Base-by-base conservation (phyloP, 1,140 invertebrate genomes). In the Cydia strobilella region DNA sequence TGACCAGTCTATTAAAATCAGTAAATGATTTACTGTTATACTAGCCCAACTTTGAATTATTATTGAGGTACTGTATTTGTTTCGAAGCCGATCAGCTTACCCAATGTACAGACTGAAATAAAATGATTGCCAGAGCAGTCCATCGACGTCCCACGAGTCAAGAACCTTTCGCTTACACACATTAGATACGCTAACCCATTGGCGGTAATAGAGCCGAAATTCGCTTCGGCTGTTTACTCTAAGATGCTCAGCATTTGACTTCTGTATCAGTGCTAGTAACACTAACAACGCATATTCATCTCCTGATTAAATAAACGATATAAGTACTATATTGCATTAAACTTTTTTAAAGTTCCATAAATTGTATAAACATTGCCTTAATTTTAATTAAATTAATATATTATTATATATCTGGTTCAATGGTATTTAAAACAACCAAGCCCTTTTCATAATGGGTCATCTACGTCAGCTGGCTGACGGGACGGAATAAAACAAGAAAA, bases 71-170 rank as follows among this genome's bases (percentile, higher is more conserved):
- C 35, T 39, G 9, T 39, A 1, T 39, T 9, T 39, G 10, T 39
- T 39, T 39, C 35, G 35, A 9, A 9, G 35, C 7, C 7, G 0
- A n/a, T 13, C 54, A 80, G 77, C 79, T 79, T 77, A 79, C 75
- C 35, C 6, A 69, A 69, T 42, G 15, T 18, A 69, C 15, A 15
- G 31, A 35, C 31, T 39, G 7, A 69, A 69, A 35, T 35, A 69
- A 39, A 35, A 69, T 69, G 27, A 69, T 39, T 69, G 31, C 15
- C 65, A 69, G 31, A 39, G 15, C 54, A 79, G 59, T 74, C 76
- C 80, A 82, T 83, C 76, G 79, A 42, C 75, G 76, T 79, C 74
- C 77, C 54, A 80, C 73, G 79, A 84, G 83, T 84, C 81, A 82
- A 82, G 76, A 78, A 84, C 83, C 81, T 79, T 82, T 72, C 51